phyloP scores from a whole-genome alignment of 2,888 invertebrate genomes.

The Hirtodrosophila cameraria region DNA sequence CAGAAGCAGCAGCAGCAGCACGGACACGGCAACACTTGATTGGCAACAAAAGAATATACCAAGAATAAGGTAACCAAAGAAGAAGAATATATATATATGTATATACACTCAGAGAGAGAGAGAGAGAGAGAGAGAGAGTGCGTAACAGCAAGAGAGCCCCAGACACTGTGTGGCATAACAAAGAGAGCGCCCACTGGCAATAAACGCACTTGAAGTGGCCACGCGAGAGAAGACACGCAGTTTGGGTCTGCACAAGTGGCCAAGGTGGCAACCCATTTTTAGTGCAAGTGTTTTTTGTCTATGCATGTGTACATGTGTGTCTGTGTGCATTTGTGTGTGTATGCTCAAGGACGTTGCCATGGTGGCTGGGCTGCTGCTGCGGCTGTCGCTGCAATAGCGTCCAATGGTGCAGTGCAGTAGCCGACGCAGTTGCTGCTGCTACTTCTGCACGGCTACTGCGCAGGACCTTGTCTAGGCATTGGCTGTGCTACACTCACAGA shows the following conservation, averaged over 20 bases:
- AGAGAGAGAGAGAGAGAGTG: constrained; percentile 7
- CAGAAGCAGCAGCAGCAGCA: constrained; percentile 30
- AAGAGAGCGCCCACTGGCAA: constrained; percentile 50
- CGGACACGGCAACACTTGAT: constrained; percentile 47
- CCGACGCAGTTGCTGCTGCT: constrained; percentile 24
- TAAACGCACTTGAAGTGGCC: constrained; percentile 71
- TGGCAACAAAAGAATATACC: constrained; percentile 59
- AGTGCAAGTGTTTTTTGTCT: constrained; percentile 42
- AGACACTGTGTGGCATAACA: not conserved
- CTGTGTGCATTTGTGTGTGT: constrained; percentile 20
- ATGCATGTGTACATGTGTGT: constrained; percentile 2
- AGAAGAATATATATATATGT: no score
- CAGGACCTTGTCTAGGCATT: constrained; percentile 67
- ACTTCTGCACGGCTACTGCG: constrained; percentile 62
- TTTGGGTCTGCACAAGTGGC: constrained; percentile 39
- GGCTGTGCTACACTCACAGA: constrained; percentile 17
- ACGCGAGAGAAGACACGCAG: constrained; percentile 26
- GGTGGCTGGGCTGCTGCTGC: constrained; percentile 23
- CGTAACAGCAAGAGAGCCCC: not conserved
- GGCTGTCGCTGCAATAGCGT: constrained; percentile 55
- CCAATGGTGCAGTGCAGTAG: constrained; percentile 59
- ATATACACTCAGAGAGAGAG: constrained; percentile 22
- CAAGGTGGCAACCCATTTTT: constrained; percentile 56
- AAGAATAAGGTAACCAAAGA: constrained; percentile 78
- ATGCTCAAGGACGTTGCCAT: constrained; percentile 68